Percentiles rank a stretch among this genome's conserved stretches.
Evolutionary conservation across 1,140 invertebrate genomes (phyloP).

Genomic region (Hormaphis cornu): DNA sequence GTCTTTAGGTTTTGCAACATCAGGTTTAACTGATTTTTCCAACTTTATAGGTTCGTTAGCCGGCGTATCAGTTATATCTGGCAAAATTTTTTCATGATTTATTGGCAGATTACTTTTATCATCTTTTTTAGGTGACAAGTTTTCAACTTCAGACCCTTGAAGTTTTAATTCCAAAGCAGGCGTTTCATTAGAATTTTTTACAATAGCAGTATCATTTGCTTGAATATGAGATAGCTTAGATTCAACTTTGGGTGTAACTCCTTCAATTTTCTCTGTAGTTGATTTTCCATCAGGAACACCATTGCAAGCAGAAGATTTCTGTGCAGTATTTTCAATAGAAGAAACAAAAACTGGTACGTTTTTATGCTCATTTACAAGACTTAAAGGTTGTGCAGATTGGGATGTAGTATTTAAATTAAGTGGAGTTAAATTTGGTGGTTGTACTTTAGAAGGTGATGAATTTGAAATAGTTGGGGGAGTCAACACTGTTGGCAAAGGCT

Average conservation of each 20-base stretch:
- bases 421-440: conserved; percentile 20
- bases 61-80: background rate
- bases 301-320: conserved; percentile 16
- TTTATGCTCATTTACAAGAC: conserved; percentile 23
- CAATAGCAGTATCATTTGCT: background rate
- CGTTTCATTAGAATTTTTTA: background rate
- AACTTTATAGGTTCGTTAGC: background rate
- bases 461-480: conserved; percentile 6
- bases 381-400: conserved; percentile 22
- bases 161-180: background rate
- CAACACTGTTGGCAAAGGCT: conserved; percentile 13
- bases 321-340: conserved; percentile 1
- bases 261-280: conserved; percentile 11
- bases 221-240: background rate
- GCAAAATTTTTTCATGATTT: background rate
- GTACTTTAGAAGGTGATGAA: conserved; percentile 20
- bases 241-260: background rate
- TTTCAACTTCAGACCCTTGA: conserved; percentile 8
- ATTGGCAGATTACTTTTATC: conserved; percentile 1
- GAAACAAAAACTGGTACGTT: background rate
- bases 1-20: conserved; percentile 3
- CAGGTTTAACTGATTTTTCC: background rate
- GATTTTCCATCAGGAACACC: conserved; percentile 9
- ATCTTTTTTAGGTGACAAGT: conserved; percentile 18
- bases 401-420: conserved; percentile 10